Percentiles rank a stretch among this genome's conserved stretches.
phyloP scores from a whole-genome alignment of 1,140 invertebrate species.

The Archegozetes longisetosus region DNA sequence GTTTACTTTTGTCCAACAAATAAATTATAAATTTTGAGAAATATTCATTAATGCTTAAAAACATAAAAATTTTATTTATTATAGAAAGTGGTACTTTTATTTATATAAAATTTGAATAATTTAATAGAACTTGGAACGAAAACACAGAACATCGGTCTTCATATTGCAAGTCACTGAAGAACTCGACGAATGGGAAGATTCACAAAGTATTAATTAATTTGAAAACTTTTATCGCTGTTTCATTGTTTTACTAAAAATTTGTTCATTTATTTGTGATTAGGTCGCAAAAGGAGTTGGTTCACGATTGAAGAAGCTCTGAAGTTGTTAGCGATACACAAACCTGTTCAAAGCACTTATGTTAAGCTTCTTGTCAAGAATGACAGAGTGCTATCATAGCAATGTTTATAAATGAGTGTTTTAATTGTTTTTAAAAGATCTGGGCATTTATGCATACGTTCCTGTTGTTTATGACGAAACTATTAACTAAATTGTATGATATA shows the following conservation, averaged over 20 bases:
- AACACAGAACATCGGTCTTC: constrained; percentile 80
- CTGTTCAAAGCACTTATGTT: constrained; percentile 69
- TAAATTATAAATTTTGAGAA: neutral
- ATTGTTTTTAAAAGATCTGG: no score
- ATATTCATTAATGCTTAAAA: no score
- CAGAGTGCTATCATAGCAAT: neutral
- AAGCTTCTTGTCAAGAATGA: constrained; percentile 21
- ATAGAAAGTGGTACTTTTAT: neutral
- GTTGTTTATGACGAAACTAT: no score
- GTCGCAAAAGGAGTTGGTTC: constrained; percentile 80
- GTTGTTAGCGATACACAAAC: constrained; percentile 70
- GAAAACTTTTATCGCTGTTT: neutral
- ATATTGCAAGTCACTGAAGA: constrained; percentile 79
- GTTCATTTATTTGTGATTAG: constrained; percentile 29
- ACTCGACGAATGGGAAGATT: constrained; percentile 84
- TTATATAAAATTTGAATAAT: no score
- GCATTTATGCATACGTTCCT: no score
- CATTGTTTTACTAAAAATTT: neutral
- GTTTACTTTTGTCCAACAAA: no score
- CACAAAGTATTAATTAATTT: constrained; percentile 39
- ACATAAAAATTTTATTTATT: no score
- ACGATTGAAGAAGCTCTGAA: constrained; percentile 67
- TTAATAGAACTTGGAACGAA: constrained; percentile 68
- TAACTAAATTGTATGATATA: no score
- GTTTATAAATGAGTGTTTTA: neutral